Conservation (phyloP, 2,888 invertebrate genomes). For the Zonitis immaculata region DNA sequence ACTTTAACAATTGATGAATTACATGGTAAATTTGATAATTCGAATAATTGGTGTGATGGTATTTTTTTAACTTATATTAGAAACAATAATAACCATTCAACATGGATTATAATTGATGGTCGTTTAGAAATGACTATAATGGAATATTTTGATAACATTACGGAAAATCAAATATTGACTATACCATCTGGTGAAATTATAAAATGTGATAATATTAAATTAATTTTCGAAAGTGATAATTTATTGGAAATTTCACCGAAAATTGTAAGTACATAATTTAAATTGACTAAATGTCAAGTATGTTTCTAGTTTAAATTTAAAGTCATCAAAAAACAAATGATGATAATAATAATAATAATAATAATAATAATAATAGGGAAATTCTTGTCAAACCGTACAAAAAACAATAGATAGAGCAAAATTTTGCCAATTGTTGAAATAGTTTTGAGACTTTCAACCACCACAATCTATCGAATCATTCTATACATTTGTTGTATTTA, state of each 20-base stretch:
- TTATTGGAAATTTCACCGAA: conserved; percentile 73
- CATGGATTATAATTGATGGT: conserved; percentile 87
- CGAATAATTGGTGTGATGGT: conserved; percentile 77
- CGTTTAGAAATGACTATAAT: conserved; percentile 83
- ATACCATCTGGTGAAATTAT: conserved; percentile 79
- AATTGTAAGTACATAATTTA: conserved; percentile 54
- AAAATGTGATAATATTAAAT: conserved; percentile 66
- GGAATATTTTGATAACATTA: conserved; percentile 76
- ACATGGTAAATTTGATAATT: conserved; percentile 80
- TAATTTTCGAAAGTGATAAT: conserved; percentile 79
- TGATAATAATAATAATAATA: too few relatives aligned
- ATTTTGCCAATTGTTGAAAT: neutral
- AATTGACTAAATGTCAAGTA: neutral
- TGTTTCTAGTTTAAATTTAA: too few relatives aligned
- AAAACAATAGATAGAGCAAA: neutral
- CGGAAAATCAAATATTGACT: conserved; percentile 69
- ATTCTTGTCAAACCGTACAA: neutral
- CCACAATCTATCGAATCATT: neutral
- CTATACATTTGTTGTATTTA: conserved; percentile 1
- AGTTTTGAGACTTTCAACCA: neutral
- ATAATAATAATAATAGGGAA: too few relatives aligned
- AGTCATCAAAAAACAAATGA: too few relatives aligned
- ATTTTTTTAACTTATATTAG: conserved; percentile 74
- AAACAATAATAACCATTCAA: conserved; percentile 66
- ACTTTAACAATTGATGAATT: conserved; percentile 81